These are phyloP conservation scores for Arvicola amphibius DNA, from an alignment of 2,797 vertebrate species.

Conservation along the genomic window DNA sequence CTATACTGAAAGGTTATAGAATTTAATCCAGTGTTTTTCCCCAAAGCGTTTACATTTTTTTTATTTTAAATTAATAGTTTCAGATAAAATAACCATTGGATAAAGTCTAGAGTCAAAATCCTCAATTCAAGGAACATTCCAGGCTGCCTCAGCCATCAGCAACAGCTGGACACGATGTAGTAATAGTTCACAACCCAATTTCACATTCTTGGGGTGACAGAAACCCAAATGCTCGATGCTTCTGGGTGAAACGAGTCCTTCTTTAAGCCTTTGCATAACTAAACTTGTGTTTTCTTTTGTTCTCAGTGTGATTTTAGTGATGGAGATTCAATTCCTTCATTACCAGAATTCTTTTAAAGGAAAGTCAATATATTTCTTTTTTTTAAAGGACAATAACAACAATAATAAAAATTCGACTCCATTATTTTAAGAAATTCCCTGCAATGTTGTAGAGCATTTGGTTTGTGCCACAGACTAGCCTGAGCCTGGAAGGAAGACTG, in stretches of 20 bases:
- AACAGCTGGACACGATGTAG: not conserved
- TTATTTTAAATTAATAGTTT: constrained; percentile 57
- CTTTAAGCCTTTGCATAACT: constrained; percentile 34
- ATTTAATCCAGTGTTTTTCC: constrained; percentile 63
- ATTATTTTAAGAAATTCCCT: constrained; percentile 27
- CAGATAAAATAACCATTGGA: constrained; percentile 38
- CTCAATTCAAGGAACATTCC: constrained; percentile 28
- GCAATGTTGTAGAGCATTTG: constrained; percentile 2
- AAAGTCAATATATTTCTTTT: not conserved
- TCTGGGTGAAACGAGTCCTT: not conserved
- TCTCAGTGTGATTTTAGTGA: constrained; percentile 53
- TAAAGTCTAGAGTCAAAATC: constrained; percentile 14
- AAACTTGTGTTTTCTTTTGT: constrained; percentile 38
- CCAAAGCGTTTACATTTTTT: constrained; percentile 35
- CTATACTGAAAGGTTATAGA: constrained; percentile 30
- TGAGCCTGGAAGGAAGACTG: not conserved
- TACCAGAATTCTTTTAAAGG: not conserved
- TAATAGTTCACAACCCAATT: not conserved
- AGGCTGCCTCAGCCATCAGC: constrained; percentile 18
- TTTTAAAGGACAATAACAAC: constrained; percentile 7
- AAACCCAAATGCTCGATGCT: constrained; percentile 35
- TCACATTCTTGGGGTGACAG: not conserved
- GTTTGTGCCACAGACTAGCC: not conserved
- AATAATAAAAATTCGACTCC: constrained; percentile 38
- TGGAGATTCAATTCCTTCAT: constrained; percentile 41